Base-by-base conservation (phyloP, 2,797 vertebrate genomes). In the Acanthurus lineatus region DNA sequence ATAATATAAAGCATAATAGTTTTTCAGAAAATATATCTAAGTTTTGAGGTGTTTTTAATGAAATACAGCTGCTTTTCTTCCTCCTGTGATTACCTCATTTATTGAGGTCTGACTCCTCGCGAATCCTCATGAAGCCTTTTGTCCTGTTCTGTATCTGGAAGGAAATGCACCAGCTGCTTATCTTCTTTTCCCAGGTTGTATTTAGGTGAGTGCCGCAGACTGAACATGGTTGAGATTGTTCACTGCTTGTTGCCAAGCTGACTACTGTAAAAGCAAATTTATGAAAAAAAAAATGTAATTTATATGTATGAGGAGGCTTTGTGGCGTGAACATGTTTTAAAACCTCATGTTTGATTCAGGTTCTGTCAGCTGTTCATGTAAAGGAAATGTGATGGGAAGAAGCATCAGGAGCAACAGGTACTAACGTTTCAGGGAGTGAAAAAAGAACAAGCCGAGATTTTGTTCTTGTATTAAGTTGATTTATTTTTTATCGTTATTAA, bases 81-180 rank as follows among this genome's bases (percentile, higher is more conserved):
- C n/a, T 61, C 38, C 53, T 42, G 40, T 19, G 19, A 52, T 11
- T 9, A 6, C 48, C 20, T 11, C 2, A 6, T 48, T 28, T 9
- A 51, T 75, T 58, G 3, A 56, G 8, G 9, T 65, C 3, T 74
- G 19, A 73, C 25, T 68, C 9, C 6, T 42, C 52, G 9, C 49
- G 45, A 52, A 48, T 69, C 52, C 53, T 52, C 17, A 17, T 47
- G 10, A 61, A 62, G 8, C 17, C 48, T 53, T 49, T 65, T 62
- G 53, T 75, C 7, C 22, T 53, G 4, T 28, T 70, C 45, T 68
- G 9, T 32, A 56, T 58, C 65, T 48, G 51, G 65, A 75, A 75
- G 42, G 44, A 74, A 53, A 85, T 81, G 70, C 69, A 52, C 57
- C 53, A 69, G 38, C 62, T 67, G 16, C 71, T 88, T 77, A 79